These are phyloP conservation scores for Dipodomys ordii DNA, from an alignment of 2,113 vertebrate species.

Conservation along the genomic window DNA sequence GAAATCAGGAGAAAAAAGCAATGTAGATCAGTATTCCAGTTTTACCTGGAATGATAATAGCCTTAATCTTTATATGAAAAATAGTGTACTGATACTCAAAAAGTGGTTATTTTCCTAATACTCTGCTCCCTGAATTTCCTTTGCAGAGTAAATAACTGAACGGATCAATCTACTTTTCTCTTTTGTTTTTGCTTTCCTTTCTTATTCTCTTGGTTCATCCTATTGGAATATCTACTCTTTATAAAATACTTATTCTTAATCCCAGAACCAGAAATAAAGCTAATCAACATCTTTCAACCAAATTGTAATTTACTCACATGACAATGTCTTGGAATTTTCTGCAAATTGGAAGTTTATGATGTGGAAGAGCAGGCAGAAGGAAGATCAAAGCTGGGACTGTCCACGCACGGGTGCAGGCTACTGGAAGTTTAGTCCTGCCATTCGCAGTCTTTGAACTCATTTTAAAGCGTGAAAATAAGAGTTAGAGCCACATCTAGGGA, in stretches of 20 bases:
- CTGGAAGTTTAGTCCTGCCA: not conserved
- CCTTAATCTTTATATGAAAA: not conserved
- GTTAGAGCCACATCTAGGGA: not conserved
- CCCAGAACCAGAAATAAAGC: not conserved
- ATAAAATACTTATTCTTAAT: not conserved
- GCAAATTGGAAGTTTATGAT: not conserved
- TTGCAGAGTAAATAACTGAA: not conserved
- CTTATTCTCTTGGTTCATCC: not conserved
- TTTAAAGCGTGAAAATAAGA: not conserved
- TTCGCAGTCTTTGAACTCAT: not conserved
- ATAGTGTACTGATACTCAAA: not conserved
- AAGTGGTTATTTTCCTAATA: not conserved
- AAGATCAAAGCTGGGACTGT: not conserved
- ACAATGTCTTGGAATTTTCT: not conserved
- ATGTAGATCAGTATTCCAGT: not conserved
- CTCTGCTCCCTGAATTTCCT: accelerated
- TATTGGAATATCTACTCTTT: not conserved
- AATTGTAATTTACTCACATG: not conserved
- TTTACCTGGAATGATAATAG: not conserved
- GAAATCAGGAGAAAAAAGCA: not conserved
- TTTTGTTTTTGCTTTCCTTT: not conserved
- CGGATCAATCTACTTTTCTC: not conserved
- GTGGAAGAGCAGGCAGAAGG: not conserved
- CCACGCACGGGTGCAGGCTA: not conserved
- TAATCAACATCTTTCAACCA: not conserved